Evolutionary conservation across 2,888 invertebrate genomes (phyloP), one percentile per base, ranked within the genome.

Genomic region (Himalopsyche kuldschensis): DNA sequence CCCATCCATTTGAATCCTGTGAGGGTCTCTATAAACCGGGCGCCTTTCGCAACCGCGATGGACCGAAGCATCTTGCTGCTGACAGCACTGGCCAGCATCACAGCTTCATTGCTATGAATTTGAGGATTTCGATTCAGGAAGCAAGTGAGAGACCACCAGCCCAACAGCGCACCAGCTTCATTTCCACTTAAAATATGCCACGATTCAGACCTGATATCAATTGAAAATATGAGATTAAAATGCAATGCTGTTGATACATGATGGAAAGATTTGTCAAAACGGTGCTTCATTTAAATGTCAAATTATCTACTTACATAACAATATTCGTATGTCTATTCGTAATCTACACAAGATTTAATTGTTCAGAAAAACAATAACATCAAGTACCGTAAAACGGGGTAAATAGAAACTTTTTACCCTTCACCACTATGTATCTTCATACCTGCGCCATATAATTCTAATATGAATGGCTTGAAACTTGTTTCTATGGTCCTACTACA

Each of bases 1-100:
- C 97, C 99, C 97, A 99, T 98, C 99, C 99, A 99, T 89, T 99
- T 99, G 89, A 99, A 99, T 0, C 99, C 99, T 0, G 99, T 99
- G 80, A 99, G 92, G 0, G 99, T 99, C 91, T 99, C 98, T 86
- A 93, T 90, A 86, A 94, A 94, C 87, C 94, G 93, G 83, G 95
- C 96, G 4, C 97, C 98, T 88, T 97, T 96, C 0, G 92, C 93
- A 76, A 93, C 91, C 0, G 96, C 95, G 89, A 99, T 96, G 0
- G 97, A 94, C 35, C 93, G 91, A 77, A 99, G 91, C 89, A 99
- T 97, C 91, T 98, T 98, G 20, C 99, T 99, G 86, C 99, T 99
- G 47, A 99, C 99, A 1, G 99, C 97, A 88, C 98, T 99, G 79
- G 97, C 94, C 78, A 99, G 89, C 92, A 98, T 94, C 89, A 96